These are phyloP conservation scores for Melanotaenia maccullochi DNA, from an alignment of 2,797 vertebrate genomes.

Conservation along the genomic window DNA sequence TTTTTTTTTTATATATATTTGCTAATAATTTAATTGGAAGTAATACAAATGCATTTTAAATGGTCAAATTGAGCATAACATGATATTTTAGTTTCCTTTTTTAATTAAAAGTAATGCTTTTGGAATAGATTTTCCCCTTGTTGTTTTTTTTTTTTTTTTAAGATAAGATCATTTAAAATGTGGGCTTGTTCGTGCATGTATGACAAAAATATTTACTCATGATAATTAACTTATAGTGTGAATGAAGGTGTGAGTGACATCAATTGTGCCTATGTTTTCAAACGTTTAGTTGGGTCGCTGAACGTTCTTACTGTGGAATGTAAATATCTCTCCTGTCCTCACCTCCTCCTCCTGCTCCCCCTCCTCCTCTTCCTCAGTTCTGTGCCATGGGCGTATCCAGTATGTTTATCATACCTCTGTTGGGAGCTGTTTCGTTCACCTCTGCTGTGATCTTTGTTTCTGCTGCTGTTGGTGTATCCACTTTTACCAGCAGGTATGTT, in stretches of 20 bases:
- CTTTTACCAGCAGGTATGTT: slow-evolving; percentile 88
- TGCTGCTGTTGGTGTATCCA: slow-evolving; percentile 81
- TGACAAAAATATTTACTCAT: not conserved
- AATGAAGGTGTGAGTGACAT: not conserved
- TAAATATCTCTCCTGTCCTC: not conserved
- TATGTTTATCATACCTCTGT: slow-evolving; percentile 85
- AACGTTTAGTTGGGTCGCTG: not conserved
- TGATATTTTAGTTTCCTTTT: too few species aligned
- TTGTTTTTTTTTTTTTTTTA: too few species aligned
- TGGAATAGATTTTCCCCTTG: too few species aligned
- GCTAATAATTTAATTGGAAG: not conserved
- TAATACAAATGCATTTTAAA: too few species aligned
- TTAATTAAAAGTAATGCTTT: too few species aligned
- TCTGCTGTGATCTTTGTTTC: slow-evolving; percentile 86
- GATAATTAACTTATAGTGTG: not conserved
- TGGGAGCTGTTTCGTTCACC: slow-evolving; percentile 79
- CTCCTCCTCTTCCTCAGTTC: slow-evolving; percentile 73
- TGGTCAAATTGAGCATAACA: too few species aligned
- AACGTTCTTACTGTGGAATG: not conserved
- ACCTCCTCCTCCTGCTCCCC: not conserved
- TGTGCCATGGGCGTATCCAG: slow-evolving; percentile 88
- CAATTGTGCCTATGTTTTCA: not conserved
- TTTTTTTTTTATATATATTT: not conserved
- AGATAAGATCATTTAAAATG: not conserved
- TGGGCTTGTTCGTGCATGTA: not conserved